phyloP scores from a whole-genome alignment of 2,113 vertebrate genomes.

The Sander lucioperca region DNA sequence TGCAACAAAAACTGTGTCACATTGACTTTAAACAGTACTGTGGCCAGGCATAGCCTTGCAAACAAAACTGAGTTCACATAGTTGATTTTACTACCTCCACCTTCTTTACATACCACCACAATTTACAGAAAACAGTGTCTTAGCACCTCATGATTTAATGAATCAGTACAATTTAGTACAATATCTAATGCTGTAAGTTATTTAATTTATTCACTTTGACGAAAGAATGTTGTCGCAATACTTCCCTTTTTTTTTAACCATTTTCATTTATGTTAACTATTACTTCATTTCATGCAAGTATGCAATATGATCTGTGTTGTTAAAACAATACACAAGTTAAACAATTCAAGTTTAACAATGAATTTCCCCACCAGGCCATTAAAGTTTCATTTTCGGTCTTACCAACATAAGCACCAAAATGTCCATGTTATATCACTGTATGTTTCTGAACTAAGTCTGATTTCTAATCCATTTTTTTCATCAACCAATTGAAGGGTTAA shows the following conservation, averaged over 20 bases:
- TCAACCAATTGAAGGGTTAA: neutral
- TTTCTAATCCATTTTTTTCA: neutral
- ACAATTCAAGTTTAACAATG: neutral
- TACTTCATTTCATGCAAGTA: too few relatives aligned
- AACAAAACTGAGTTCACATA: slow-evolving; percentile 18
- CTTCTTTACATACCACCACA: neutral
- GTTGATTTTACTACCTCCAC: neutral
- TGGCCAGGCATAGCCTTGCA: neutral
- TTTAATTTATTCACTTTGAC: slow-evolving; percentile 6
- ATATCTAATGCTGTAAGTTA: neutral
- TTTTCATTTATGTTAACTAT: neutral
- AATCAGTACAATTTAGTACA: too few relatives aligned
- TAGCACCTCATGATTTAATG: neutral
- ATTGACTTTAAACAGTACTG: slow-evolving; percentile 5
- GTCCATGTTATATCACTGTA: neutral
- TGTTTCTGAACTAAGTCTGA: slow-evolving; percentile 2
- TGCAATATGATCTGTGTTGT: neutral
- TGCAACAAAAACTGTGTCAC: slow-evolving; percentile 15
- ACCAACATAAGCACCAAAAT: neutral
- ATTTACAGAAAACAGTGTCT: neutral
- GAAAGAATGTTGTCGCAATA: neutral
- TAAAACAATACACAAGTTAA: neutral
- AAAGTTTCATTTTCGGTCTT: neutral
- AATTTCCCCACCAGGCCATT: neutral
- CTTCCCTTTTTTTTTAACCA: neutral